A percentile compares a stretch with the other conserved stretches of the same genome.
Conservation (phyloP, 2,113 vertebrate species). For the Cololabis saira region DNA sequence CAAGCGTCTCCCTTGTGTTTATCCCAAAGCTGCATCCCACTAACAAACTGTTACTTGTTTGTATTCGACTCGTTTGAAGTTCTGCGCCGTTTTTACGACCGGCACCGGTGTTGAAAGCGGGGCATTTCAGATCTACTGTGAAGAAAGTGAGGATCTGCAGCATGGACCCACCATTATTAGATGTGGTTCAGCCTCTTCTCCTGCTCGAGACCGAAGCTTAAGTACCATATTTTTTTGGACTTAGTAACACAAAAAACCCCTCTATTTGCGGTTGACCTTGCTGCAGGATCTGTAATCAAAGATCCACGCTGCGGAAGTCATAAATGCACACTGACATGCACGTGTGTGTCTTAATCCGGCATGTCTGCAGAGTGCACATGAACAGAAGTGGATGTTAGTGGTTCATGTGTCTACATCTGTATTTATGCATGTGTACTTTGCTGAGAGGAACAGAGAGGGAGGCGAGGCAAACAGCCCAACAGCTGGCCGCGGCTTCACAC, state of each 20-base stretch:
- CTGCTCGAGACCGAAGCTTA: conserved; percentile 18
- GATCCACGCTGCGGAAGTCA: conserved; percentile 57
- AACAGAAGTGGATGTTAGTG: conserved; percentile 5
- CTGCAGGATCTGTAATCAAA: conserved; percentile 60
- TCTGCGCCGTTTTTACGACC: not conserved
- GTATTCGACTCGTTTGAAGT: too few species aligned
- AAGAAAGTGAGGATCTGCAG: conserved; percentile 54
- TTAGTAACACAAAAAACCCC: conserved; percentile 45
- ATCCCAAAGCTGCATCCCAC: not conserved
- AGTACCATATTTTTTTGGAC: conserved; percentile 38
- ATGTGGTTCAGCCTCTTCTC: conserved; percentile 32
- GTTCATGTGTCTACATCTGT: conserved; percentile 21
- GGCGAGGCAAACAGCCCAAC: conserved; percentile 41
- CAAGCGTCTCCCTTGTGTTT: too few species aligned
- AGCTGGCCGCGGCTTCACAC: conserved; percentile 49
- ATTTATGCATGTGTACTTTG: conserved; percentile 36
- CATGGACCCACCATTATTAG: conserved; percentile 48
- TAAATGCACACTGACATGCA: conserved; percentile 35
- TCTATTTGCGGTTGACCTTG: conserved; percentile 28
- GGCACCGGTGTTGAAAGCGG: conserved; percentile 22
- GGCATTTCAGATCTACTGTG: conserved; percentile 33
- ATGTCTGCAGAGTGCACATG: conserved; percentile 7
- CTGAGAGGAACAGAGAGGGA: not conserved
- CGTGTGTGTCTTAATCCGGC: conserved; percentile 14
- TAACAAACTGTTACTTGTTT: not conserved